Evolutionary conservation across 37 sponge, comb jelly and placozoan species (phyloP).

Genomic region (Axinella damicornis): DNA sequence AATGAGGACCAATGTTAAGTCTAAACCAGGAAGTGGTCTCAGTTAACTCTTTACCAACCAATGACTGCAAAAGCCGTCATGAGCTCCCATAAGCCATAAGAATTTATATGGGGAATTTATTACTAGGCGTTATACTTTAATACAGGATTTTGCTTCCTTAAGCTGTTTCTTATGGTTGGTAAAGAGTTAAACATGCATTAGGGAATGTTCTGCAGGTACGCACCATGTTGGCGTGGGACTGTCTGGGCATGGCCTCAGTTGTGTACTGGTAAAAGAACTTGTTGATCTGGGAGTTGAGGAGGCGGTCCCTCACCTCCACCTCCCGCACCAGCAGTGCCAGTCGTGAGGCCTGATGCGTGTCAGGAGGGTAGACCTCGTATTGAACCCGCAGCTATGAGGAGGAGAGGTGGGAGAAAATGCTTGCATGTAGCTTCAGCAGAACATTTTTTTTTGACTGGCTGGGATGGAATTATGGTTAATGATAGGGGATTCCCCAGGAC

Average conservation of each 20-base stretch:
- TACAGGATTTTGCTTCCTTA: no score
- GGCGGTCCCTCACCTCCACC: conserved; percentile 87
- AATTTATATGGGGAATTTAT: no score
- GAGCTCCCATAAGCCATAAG: no score
- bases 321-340: conserved; percentile 83
- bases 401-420: not conserved
- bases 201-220: not conserved
- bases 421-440: not conserved
- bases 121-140: no score
- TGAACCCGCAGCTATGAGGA: conserved; percentile 67
- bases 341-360: conserved; percentile 70
- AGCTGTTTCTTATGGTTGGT: no score
- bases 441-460: no score
- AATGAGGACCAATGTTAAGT: no score
- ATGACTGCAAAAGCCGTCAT: no score
- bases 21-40: no score
- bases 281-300: conserved; percentile 86
- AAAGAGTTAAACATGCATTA: not conserved
- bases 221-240: conserved; percentile 91
- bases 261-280: conserved; percentile 94
- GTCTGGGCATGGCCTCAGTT: conserved; percentile 83
- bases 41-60: no score
- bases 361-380: conserved; percentile 78
- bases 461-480: not conserved
- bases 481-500: not conserved